Evolutionary conservation across 1,140 invertebrate species (phyloP), one percentile per base, ranked within the genome.

Genomic region (Ips typographus): DNA sequence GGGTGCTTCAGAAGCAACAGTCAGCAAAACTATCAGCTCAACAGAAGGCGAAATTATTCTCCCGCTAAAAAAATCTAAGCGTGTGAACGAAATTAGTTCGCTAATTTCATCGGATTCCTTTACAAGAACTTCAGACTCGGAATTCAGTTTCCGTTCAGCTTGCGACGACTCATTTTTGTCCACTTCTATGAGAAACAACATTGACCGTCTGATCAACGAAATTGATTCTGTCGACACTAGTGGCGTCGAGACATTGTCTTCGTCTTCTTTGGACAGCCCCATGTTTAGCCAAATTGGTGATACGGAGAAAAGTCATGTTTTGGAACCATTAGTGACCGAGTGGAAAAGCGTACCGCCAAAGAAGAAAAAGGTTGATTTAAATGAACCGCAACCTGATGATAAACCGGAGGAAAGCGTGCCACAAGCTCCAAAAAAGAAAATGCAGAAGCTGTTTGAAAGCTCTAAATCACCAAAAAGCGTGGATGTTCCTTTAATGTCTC

Each of bases 11-110:
- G 22, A 22, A 22, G 0, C 22, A 22, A 22, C 22, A 22, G 22
- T 22, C 22, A 22, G 22, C 22, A 22, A 22, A 22, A 22, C 22
- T 22, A 22, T 22, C 22, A 22, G 22, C 22, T 47, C 8, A 56
- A 22, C 22, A 22, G 22, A 68, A 36, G 41, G 49, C 39, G 68
- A 70, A 58, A 49, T 70, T 1, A 71, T 71, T 55, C 44, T 71
- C n/a, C 77, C 41, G 36, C 58, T 63, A 64, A 75, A 72, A 60
- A 75, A 71, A 66, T 68, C 60, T 40, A 68, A 67, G 65, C 59
- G 70, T 44, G 56, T n/a, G 37, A 70, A 41, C 47, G 65, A 65
- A 51, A 43, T 42, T 1, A 44, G 51, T 56, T 42, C n/a, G 36
- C 59, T 7, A 44, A 7, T 44, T 6, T 61, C 36, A 61, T n/a